Evolutionary conservation across 37 sponge, comb jelly and placozoan species (phyloP), one percentile per base, ranked within the genome.

Genomic region (Aphrocallistes beatrix): DNA sequence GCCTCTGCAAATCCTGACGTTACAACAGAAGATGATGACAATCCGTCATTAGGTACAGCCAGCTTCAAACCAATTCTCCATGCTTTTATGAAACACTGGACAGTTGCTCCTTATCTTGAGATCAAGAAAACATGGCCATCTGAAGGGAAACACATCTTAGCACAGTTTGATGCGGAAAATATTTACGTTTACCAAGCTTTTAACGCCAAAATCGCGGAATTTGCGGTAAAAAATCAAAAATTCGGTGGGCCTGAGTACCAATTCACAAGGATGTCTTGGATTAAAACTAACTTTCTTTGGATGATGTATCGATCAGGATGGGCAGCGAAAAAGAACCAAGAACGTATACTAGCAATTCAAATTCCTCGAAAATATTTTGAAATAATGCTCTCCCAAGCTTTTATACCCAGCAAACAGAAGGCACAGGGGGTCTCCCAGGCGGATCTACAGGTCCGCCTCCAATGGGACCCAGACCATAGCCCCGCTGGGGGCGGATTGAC

Each of bases 261-360:
- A 0, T 92, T 85, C 82, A 51, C n/a, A 1, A 51, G 93, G 21
- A 92, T 92, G 93, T 92, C 93, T 0, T 93, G 94, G 94, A 91
- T 93, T 42, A 91, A 93, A 86, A 89, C 94, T 19, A 93, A 93
- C 81, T 91, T 91, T 88, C 87, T 93, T 16, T 93, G 94, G 94
- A 93, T 91, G 91, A 93, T 91, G 91, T 89, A 91, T 50, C 75
- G 94, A 23, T 83, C 86, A 85, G 89, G 91, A 10, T 92, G 93
- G 93, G 89, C 87, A 37, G 82, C 90, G 1, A 91, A 91, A 84
- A 83, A 39, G 23, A 30, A 38, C 38, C 91, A 93, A 81, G 88
- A 91, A 81, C 81, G 84, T 21, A 85, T 91, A 0, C 81, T 92
- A 48, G 93, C 93, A n/a, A 89, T 92, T 48, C 81, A 91, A 81